Evolutionary conservation across 1,140 invertebrate species (phyloP), one percentile per base, ranked within the genome.

Genomic region (Drosophila watanabei): DNA sequence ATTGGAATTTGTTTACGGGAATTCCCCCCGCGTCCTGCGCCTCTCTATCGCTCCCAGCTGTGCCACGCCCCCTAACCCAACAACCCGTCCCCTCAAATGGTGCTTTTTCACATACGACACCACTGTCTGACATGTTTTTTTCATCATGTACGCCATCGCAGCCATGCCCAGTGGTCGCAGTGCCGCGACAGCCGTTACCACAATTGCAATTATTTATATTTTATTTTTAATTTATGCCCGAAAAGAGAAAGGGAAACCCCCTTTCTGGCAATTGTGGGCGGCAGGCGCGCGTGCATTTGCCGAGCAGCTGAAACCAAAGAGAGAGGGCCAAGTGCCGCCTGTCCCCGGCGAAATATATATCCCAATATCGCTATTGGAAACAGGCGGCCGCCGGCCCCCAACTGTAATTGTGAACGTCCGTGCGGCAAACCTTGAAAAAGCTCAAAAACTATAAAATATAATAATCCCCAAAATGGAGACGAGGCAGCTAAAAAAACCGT

Each of bases 71-170:
- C 39, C 57, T 14, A n/a, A 54, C 20, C 13, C 49, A 24, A 37
- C 69, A 35, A 13, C 39, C 43, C 41, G n/a, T 35, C 41, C 49
- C 43, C 57, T 24, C 45, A 65, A 75, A 87, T 80, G 90, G 92
- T 93, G 92, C 92, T 93, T 93, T 93, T 93, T 93, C 92, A 93
- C 92, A 93, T 93, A 93, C 92, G 92, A 92, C 87, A 84, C 92
- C 92, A 93, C 87, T 92, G 92, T 93, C 92, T 93, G 92, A 93
- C 91, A 89, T 77, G 90, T 89, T 80, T 93, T 93, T 93, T 93
- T 93, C 92, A 93, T 93, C 92, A 93, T 93, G 92, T 93, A 93
- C 92, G 90, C 90, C 92, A 92, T 92, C 91, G 91, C 77, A 79
- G 79, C 91, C 91, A 92, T 91, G 79, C 75, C 82, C 49, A 91